These are phyloP conservation scores for Melanotaenia nigrans DNA, from an alignment of 2,797 vertebrate species.

Conservation along the genomic window DNA sequence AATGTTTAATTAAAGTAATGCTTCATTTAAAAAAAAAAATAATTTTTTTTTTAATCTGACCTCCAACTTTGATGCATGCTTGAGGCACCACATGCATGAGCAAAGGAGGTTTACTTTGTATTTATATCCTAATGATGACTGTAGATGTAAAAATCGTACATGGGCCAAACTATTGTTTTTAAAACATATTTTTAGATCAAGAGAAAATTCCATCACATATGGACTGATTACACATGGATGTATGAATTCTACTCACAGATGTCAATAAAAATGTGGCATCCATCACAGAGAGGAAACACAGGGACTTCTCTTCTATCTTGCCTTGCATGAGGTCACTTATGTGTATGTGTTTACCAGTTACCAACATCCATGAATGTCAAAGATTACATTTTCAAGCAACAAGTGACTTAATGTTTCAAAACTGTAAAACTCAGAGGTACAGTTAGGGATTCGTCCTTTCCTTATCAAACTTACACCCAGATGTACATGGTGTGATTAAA, in stretches of 20 bases:
- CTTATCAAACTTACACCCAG: constrained; percentile 18
- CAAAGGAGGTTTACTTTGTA: constrained; percentile 44
- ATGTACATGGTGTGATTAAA: constrained; percentile 26
- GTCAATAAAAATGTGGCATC: constrained; percentile 33
- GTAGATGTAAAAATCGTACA: constrained; percentile 42
- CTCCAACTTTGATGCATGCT: constrained; percentile 52
- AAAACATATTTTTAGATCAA: background rate
- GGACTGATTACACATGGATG: constrained; percentile 1
- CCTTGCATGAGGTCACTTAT: constrained; percentile 39
- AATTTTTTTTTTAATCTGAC: constrained; percentile 19
- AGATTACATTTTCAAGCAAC: constrained; percentile 61
- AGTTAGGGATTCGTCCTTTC: background rate
- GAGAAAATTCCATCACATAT: constrained; percentile 18
- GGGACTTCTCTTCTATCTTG: constrained; percentile 23
- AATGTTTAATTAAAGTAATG: background rate
- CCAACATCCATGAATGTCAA: constrained; percentile 63
- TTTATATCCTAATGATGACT: constrained; percentile 46
- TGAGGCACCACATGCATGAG: constrained; percentile 64
- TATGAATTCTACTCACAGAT: constrained; percentile 16
- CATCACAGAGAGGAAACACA: constrained; percentile 9
- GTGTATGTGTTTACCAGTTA: constrained; percentile 19
- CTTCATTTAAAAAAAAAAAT: constrained; percentile 2
- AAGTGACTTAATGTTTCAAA: constrained; percentile 37
- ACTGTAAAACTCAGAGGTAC: background rate
- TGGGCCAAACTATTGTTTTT: background rate